phyloP scores from a whole-genome alignment of 2,797 vertebrate species.

The Perodicticus potto region DNA sequence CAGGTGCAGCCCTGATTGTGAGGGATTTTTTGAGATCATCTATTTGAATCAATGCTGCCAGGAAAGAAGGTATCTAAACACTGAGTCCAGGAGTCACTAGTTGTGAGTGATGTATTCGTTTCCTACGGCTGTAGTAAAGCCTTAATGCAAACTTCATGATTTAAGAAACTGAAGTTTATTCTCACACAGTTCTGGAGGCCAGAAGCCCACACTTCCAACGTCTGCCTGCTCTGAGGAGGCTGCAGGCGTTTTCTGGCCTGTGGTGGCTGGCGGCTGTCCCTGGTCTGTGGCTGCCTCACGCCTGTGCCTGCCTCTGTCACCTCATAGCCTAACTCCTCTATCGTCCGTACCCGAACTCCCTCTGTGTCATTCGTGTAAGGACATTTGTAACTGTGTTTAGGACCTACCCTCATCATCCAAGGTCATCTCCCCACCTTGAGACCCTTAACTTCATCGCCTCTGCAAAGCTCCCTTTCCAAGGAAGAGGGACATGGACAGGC shows the following conservation, averaged over 20 bases:
- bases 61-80: not conserved
- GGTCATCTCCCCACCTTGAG: not conserved
- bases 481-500: not conserved
- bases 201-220: not conserved
- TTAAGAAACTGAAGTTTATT: not conserved
- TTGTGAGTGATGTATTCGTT: not conserved
- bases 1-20: too few species aligned
- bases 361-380: not conserved
- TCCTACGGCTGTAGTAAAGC: not conserved
- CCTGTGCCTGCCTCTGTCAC: not conserved
- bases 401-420: not conserved
- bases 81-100: not conserved
- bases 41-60: not conserved
- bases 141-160: not conserved
- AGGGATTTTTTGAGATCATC: not conserved
- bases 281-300: not conserved
- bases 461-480: not conserved
- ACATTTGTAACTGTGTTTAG: not conserved
- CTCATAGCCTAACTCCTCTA: not conserved
- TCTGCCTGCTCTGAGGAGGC: not conserved
- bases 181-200: not conserved
- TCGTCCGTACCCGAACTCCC: not conserved
- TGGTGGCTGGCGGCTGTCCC: not conserved
- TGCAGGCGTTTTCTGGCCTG: not conserved
- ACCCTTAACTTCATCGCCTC: not conserved